Conservation (phyloP, 2,797 vertebrate genomes). For the Pipistrellus pygmaeus region DNA sequence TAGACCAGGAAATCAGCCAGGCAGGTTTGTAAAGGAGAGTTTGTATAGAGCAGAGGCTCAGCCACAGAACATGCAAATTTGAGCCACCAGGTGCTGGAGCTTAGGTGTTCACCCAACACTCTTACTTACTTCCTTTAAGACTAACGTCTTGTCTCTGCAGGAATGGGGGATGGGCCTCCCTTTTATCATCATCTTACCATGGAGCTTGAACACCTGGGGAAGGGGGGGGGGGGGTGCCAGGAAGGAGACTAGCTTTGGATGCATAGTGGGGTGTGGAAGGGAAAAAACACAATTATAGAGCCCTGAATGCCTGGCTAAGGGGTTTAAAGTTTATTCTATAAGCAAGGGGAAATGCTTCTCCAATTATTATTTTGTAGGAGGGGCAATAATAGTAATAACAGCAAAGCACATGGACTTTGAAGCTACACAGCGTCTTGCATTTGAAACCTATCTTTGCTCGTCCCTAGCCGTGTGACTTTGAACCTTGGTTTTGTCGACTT, state of each 20-base stretch:
- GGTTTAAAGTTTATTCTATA: conserved; percentile 25
- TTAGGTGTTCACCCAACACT: background rate
- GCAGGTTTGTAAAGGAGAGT: conserved; percentile 26
- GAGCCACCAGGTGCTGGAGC: conserved; percentile 17
- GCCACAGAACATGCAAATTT: conserved; percentile 61
- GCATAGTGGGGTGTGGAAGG: background rate
- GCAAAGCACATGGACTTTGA: background rate
- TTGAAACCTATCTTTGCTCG: background rate
- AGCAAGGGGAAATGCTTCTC: background rate
- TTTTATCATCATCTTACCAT: background rate
- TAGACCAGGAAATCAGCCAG: conserved; percentile 33
- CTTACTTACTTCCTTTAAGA: background rate
- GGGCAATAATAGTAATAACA: background rate
- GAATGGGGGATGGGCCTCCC: background rate
- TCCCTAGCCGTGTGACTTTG: background rate
- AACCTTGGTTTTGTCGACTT: conserved; percentile 28
- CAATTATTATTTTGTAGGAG: background rate
- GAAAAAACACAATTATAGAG: conserved; percentile 30
- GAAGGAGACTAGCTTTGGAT: background rate
- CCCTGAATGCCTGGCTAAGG: conserved; percentile 39
- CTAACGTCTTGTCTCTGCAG: conserved; percentile 7
- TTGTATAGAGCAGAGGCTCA: conserved; percentile 22
- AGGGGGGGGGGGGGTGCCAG: background rate
- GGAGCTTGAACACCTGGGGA: background rate
- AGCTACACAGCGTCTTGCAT: background rate